Evolutionary conservation across 1,140 invertebrate species (phyloP).

Genomic region (Leptinotarsa texana): DNA sequence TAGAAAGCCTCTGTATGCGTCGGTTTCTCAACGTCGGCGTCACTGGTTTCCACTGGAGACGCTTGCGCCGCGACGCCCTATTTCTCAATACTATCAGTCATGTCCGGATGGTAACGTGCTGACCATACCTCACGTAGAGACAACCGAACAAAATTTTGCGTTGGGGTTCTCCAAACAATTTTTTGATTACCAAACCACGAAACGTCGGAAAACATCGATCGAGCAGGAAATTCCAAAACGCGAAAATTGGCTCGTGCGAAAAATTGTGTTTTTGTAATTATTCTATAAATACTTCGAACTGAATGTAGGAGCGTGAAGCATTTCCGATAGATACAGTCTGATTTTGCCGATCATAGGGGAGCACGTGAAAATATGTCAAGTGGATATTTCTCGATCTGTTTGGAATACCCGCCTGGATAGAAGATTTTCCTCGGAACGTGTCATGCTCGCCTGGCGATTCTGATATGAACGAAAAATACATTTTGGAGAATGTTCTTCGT

Average conservation of each 20-base stretch:
- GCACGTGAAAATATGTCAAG: background rate
- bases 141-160: too few species aligned
- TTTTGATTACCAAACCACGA: too few species aligned
- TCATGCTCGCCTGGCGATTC: background rate
- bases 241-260: background rate
- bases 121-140: background rate
- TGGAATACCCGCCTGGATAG: background rate
- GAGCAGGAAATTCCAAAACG: too few species aligned
- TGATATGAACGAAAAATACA: background rate
- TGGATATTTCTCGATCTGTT: background rate
- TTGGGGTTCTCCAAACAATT: too few species aligned
- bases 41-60: background rate
- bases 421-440: background rate
- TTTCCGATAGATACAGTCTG: background rate
- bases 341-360: background rate
- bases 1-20: too few species aligned
- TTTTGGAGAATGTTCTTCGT: background rate
- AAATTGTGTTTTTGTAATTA: background rate
- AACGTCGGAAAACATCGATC: too few species aligned
- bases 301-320: background rate
- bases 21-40: background rate
- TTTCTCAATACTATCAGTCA: slow-evolving; percentile 8
- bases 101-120: background rate
- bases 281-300: background rate
- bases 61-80: slow-evolving; percentile 3